Evolutionary conservation across 2,797 vertebrate genomes (phyloP), one percentile per base, ranked within the genome.

Genomic region (Botia kubotai): DNA sequence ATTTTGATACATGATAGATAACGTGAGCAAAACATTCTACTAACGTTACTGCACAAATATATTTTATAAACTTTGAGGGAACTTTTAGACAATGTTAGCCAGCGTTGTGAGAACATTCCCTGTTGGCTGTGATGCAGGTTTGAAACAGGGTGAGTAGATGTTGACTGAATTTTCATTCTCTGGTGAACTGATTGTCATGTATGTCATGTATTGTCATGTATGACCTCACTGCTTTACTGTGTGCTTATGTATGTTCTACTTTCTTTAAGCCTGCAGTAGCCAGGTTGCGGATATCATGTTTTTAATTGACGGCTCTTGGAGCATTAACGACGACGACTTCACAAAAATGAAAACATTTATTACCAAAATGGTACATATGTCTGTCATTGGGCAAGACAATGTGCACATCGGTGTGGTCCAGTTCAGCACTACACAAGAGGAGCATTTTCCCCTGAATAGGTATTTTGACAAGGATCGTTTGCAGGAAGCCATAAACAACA

Each of bases 351-450:
- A 95, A 76, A 79, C 84, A 6, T 96, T 95, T 72, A 89, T 94
- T 75, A 88, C 90, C 17, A 85, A 89, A 1, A 80, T 95, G 5
- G 89, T 96, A 29, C 83, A 80, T 7, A 92, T 86, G 76, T 91
- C 94, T 0, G 43, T 87, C 0, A 86, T 97, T 0, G 93, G 93
- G 0, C 43, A 84, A 33, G 80, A 93, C 8, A 85, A 89, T 16
- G 90, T 97, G 33, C 94, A 90, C 4, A 75, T 97, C 13, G 96
- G 96, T 0, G 88, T 96, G 11, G 89, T 97, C 83, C 95, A 90
- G 80, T 98, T 94, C 85, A 94, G 95, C 66, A 43, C 82, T 0
- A 0, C 10, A 0, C 87, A 89, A 5, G n/a, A 77, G 8, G 70
- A 89, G 0, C 89, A 91, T 60, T 97, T 97, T 84, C 46, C 84